Evolutionary conservation across 2,888 invertebrate genomes (phyloP).

Genomic region (Pherbina coryleti): DNA sequence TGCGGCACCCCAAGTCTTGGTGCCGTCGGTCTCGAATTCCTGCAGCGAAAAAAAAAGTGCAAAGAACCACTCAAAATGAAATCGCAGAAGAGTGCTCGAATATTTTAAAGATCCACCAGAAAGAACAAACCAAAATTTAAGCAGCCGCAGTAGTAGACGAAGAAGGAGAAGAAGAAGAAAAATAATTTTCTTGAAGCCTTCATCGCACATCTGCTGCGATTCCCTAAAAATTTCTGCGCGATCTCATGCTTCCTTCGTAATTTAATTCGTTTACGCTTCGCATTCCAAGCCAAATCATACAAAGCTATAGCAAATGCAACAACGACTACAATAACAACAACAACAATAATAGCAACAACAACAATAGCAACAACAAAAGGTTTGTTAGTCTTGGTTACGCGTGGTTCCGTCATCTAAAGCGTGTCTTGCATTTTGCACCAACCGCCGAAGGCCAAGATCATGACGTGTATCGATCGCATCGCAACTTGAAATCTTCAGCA

Average conservation of each 20-base stretch:
- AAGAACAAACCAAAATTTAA: too few relatives aligned
- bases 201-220: constrained; percentile 34
- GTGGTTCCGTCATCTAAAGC: constrained; percentile 26
- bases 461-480: constrained; percentile 15
- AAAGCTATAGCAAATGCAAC: not conserved
- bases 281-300: constrained; percentile 29
- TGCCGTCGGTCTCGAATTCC: not conserved
- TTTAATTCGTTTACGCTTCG: constrained; percentile 35
- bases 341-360: constrained; percentile 2
- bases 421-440: constrained; percentile 18
- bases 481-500: not conserved
- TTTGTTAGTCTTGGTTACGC: constrained; percentile 20
- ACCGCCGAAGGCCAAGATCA: constrained; percentile 34
- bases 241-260: constrained; percentile 24
- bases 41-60: not conserved
- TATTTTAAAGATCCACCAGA: not conserved
- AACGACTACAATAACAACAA: constrained; percentile 5
- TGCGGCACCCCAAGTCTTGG: not conserved
- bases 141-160: too few relatives aligned
- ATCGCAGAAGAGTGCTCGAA: constrained; percentile 17
- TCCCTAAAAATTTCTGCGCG: constrained; percentile 22
- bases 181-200: not conserved
- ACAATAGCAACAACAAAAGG: not conserved
- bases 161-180: not conserved
- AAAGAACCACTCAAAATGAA: constrained; percentile 21